Evolutionary conservation across 30 jellyfish, hydroid and myxozoan species (phyloP), one percentile per base, ranked within the genome.

Genomic region (Pseudorhiza aurosa): DNA sequence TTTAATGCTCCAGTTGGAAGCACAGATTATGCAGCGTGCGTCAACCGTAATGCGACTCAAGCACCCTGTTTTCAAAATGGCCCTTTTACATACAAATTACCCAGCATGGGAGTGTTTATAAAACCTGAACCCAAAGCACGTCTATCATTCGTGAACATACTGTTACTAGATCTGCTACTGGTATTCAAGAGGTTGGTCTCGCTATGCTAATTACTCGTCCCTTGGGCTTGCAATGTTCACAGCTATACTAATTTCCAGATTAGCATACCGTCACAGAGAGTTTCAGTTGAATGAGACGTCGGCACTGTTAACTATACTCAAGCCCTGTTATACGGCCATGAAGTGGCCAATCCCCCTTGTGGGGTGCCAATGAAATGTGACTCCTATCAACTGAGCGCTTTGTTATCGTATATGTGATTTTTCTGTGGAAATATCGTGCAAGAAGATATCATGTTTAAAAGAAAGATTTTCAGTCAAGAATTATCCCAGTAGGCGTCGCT

Each of bases 321-420:
- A 6, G 35, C 86, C 60, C 86, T 49, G 86, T 72, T 36, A 37
- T 50, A 25, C 40, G 32, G 73, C 53, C 56, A 72, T 11, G 62
- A 9, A 5, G 30, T 15, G 86, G 39, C 63, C 65, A 36, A 65
- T 65, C 86, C 39, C 62, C 86, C 9, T 50, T 27, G 37, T 56
- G 29, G 86, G 86, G 62, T 8, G 44, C 68, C 82, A 40, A 27
- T 32, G 32, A 64, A 53, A 24, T 9, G 4, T 53, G 15, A 1
- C 5, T 19, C 36, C 32, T 53, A 1, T 53, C 36, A 53, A 53
- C 67, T 53, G 67, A 14, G 67, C 8, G 1, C 12, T n/a, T 53
- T 53, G 67, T 53, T 5, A 1, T 33, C n/a, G 19, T 47, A 33
- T 53, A 19, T 19, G 36, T 1, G 7, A 8, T 7, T 46, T 2